These are phyloP conservation scores for Coleophora deauratella DNA, from an alignment of 2,888 invertebrate species.

Conservation along the genomic window DNA sequence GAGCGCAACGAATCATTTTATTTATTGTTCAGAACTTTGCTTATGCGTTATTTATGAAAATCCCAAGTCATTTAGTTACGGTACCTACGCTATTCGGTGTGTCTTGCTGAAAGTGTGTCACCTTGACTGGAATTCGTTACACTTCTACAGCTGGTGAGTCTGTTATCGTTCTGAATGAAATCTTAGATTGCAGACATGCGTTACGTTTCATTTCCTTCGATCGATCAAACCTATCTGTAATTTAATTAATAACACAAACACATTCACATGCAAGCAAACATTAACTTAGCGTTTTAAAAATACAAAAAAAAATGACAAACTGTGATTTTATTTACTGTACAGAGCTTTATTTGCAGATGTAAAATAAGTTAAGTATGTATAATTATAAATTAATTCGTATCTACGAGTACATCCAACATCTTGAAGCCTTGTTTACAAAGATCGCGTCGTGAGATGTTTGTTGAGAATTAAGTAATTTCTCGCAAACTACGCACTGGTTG, in stretches of 20 bases:
- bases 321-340: no score
- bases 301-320: no score
- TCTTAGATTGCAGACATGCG: constrained; percentile 22
- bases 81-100: constrained; percentile 34
- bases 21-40: constrained; percentile 57
- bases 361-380: no score
- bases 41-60: constrained; percentile 67
- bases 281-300: no score
- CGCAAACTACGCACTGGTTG: constrained; percentile 15
- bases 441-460: no score
- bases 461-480: constrained; percentile 23
- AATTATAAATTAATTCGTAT: no score
- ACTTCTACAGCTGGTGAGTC: constrained; percentile 45
- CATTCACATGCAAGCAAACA: no score
- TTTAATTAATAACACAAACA: no score
- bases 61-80: constrained; percentile 50
- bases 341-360: no score
- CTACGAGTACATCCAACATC: no score
- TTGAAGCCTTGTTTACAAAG: no score
- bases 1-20: constrained; percentile 64
- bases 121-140: constrained; percentile 64
- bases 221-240: constrained; percentile 22
- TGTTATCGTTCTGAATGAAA: constrained; percentile 25
- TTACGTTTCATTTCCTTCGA: constrained; percentile 29
- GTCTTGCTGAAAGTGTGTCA: constrained; percentile 57